These are phyloP conservation scores for Xiphophorus birchmanni DNA, from an alignment of 2,797 vertebrate genomes.

Conservation along the genomic window DNA sequence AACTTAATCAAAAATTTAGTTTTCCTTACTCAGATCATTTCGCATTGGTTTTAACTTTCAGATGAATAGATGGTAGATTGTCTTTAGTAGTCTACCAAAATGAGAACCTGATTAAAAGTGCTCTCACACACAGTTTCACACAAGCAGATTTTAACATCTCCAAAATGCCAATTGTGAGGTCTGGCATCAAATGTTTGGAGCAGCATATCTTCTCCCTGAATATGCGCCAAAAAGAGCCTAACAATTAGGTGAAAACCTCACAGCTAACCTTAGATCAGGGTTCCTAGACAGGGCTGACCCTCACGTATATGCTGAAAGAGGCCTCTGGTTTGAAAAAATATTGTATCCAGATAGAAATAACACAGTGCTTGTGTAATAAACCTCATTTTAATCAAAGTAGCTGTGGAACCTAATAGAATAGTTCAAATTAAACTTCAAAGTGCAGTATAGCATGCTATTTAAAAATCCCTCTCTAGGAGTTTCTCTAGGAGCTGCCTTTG, in stretches of 20 bases:
- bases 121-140: conserved; percentile 10
- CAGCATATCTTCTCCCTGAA: conserved; percentile 48
- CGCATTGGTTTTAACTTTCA: conserved; percentile 6
- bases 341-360: not conserved
- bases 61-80: not conserved
- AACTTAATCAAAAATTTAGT: conserved; percentile 8
- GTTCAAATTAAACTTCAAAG: not conserved
- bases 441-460: no score
- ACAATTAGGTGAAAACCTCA: conserved; percentile 67
- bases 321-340: not conserved
- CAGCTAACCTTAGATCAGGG: conserved; percentile 60
- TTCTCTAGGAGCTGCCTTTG: not conserved
- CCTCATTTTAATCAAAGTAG: not conserved
- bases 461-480: not conserved
- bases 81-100: conserved; percentile 16
- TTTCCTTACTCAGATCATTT: not conserved
- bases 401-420: not conserved
- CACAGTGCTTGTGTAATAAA: not conserved
- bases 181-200: conserved; percentile 58
- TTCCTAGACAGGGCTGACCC: conserved; percentile 42
- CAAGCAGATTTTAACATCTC: conserved; percentile 32
- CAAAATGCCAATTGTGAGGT: conserved; percentile 53
- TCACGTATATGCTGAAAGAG: conserved; percentile 18
- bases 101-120: conserved; percentile 13
- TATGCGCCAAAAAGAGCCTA: conserved; percentile 50